These are phyloP conservation scores for Argyra leucocephala DNA, from an alignment of 2,888 invertebrate genomes.

Conservation along the genomic window DNA sequence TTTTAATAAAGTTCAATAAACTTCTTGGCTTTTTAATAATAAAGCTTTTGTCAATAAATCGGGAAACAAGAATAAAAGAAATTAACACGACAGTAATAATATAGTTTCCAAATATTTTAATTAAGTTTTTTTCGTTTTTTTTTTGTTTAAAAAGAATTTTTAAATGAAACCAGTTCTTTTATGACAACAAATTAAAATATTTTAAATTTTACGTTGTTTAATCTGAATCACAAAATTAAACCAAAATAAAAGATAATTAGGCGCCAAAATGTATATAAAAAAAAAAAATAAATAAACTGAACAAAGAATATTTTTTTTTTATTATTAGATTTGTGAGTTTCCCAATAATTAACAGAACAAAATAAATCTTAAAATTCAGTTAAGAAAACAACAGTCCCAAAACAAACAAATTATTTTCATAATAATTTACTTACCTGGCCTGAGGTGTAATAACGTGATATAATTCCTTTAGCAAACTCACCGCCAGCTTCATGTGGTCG, in stretches of 20 bases:
- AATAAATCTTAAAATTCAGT: no score
- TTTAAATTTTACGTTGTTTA: background rate
- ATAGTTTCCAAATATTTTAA: background rate
- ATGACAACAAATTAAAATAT: background rate
- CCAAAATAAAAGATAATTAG: background rate
- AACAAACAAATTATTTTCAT: no score
- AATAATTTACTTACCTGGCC: slow-evolving; percentile 55
- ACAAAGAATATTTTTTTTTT: background rate
- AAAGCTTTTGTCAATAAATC: background rate
- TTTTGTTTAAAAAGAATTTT: no score
- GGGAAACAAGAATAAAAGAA: background rate
- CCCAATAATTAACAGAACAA: no score
- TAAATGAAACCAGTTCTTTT: background rate
- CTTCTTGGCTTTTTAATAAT: slow-evolving; percentile 2
- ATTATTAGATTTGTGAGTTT: no score
- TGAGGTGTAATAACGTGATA: slow-evolving; percentile 67
- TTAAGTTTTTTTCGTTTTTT: background rate
- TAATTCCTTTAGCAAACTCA: slow-evolving; percentile 74
- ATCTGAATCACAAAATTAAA: background rate
- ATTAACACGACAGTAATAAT: background rate
- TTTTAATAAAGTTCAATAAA: background rate
- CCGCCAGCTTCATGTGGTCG: slow-evolving; percentile 86
- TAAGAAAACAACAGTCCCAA: no score
- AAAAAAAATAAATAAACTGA: no score
- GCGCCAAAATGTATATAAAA: background rate